Base-by-base conservation (phyloP, 2,888 invertebrate genomes). In the Apamea sordens region DNA sequence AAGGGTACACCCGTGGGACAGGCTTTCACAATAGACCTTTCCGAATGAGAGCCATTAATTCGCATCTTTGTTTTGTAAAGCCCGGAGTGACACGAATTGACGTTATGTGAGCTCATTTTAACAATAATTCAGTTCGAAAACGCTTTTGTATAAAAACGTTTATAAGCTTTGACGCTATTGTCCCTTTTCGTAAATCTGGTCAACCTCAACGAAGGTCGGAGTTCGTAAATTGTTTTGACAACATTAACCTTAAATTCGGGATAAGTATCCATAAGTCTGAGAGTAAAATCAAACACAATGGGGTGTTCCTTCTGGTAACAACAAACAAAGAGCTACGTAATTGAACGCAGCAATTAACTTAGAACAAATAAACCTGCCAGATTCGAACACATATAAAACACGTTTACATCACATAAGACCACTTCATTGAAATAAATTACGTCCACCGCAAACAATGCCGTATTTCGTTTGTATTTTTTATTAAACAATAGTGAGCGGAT, bases 21-120 rank as follows among this genome's bases (percentile, higher is more conserved):
- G 89, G 93, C 95, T 93, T 93, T 95, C 95, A 95, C 95, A 96
- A 96, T 95, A 94, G 96, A 94, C 95, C 95, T 94, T 94, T 93
- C 92, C 92, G 95, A 96, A 96, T 95, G 95, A 95, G 94, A 92
- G 92, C 95, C 95, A 96, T 96, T 96, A 96, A 96, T 96, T 95
- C 96, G 93, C 94, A 95, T 96, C 96, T 96, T 96, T 96, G 96
- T 96, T 96, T 96, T 95, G 95, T 95, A 95, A 95, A 95, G 95
- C 94, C 93, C 93, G 91, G 93, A 95, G 95, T 95, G 95, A 96
- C 95, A 94, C 91, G 93, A 94, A 95, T 95, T 93, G 95, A 95
- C 95, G 93, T 94, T 94, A 93, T 93, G 93, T 92, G 93, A 94
- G 92, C 93, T 94, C 94, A 95, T 95, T 95, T 93, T 93, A 92